Evolutionary conservation across 2,888 invertebrate genomes (phyloP), one percentile per base, ranked within the genome.

Genomic region (Drosophila mettleri): DNA sequence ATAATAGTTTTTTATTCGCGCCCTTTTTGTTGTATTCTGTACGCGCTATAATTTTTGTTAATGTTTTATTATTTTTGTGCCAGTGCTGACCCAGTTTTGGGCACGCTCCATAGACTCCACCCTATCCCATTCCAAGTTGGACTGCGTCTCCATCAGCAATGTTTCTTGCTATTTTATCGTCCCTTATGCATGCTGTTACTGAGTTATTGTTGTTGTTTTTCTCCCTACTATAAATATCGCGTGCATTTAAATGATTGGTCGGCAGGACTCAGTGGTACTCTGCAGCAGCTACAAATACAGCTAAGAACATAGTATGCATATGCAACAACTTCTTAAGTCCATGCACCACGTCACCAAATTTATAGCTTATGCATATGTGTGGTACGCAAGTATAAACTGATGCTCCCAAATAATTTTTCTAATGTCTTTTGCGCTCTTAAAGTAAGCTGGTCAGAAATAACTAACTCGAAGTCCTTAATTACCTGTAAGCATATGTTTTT

Each of bases 171-270:
- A 69, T 67, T 79, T 79, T 77, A 79, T 85, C 70, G 78, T 46
- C 62, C 60, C 41, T 39, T 54, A 74, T 78, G 66, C 69, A 80
- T 65, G 66, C 80, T 73, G 83, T 46, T 74, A 61, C 55, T 68
- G 65, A 71, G 81, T 69, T 69, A 60, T 66, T 66, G 67, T 67
- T 64, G 49, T 52, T 65, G 51, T 53, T 71, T 58, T 61, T 69
- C 43, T 41, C 51, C 52, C 55, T 55, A 22, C 61, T 65, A 54
- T 45, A 75, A 69, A 83, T 73, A 85, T 86, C 89, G 85, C 85
- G 85, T 86, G 85, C 89, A 86, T 82, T 86, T 86, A 87, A 86
- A 86, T 86, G 87, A 86, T 86, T 86, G 89, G 78, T 77, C 86
- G 77, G 79, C 48, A 65, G 59, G 58, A 67, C 74, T 41, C 69